Conservation (phyloP, 2,888 invertebrate species). For the Amphipyra berbera region DNA sequence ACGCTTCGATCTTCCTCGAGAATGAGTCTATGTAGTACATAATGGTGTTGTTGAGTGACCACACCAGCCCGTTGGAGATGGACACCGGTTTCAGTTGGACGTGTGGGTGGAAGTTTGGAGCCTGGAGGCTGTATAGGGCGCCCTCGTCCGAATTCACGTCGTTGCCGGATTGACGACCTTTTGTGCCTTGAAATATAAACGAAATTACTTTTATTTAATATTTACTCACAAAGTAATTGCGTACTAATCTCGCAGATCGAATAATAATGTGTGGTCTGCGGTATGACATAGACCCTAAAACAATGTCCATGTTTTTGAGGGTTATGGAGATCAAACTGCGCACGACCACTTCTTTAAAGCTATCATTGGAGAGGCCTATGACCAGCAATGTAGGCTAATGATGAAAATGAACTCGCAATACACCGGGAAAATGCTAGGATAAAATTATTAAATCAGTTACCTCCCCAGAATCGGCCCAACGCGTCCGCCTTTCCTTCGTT, state of each 20-base stretch:
- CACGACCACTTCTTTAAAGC: no score
- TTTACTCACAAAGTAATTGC: no score
- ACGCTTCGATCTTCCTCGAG: slow-evolving; percentile 87
- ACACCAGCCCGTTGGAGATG: slow-evolving; percentile 93
- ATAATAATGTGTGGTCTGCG: no score
- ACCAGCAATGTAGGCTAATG: no score
- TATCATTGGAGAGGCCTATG: no score
- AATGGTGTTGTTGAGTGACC: slow-evolving; percentile 83
- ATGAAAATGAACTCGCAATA: not conserved
- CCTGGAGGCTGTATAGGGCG: slow-evolving; percentile 72
- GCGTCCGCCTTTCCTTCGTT: slow-evolving; percentile 90
- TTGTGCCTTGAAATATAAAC: slow-evolving; percentile 39
- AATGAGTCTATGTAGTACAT: slow-evolving; percentile 93
- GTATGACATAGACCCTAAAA: no score
- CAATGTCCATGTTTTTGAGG: no score
- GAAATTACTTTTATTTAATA: not conserved
- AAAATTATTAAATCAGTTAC: slow-evolving; percentile 20
- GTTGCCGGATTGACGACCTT: slow-evolving; percentile 48
- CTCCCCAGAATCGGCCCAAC: slow-evolving; percentile 85
- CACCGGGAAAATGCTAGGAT: not conserved
- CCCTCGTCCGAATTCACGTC: slow-evolving; percentile 42
- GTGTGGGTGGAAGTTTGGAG: slow-evolving; percentile 60
- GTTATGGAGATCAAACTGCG: no score
- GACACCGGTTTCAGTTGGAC: slow-evolving; percentile 75
- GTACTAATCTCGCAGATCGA: no score